Evolutionary conservation across 2,113 vertebrate species (phyloP), one percentile per base, ranked within the genome.

Genomic region (Copsychus sechellarum): DNA sequence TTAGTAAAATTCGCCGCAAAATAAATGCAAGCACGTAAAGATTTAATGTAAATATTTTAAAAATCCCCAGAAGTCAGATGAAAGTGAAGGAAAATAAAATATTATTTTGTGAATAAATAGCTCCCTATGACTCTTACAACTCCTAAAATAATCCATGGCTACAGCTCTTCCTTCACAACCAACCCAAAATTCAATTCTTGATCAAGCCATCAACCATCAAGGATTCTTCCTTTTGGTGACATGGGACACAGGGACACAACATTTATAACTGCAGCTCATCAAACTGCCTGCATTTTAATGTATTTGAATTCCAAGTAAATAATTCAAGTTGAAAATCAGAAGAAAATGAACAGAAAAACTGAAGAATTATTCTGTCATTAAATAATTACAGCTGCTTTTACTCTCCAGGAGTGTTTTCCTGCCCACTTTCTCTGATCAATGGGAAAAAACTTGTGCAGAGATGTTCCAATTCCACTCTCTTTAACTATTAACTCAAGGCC

Each of bases 401-500:
- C 40, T 60, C 45, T 33, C 33, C 36, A 22, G 42, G 61, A 48
- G 72, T 83, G 31, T 89, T 95, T 95, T 96, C 90, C 87, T 97
- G 88, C 90, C 40, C 31, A 58, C 72, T 92, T 93, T 53, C 86
- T 96, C 73, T 69, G 82, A 97, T 96, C 92, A 97, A 97, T 91
- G 65, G 67, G 85, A 77, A 95, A 90, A 95, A 92, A 48, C 45
- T 86, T 93, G 50, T 83, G 70, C 76, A 82, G 76, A 94, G 93
- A 86, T 92, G 65, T 93, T 88, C 82, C 86, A 97, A 97, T 95
- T 96, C 95, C 97, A 97, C 90, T 84, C 95, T 96, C 95, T 97
- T 96, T 97, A 98, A 97, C 73, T 33, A 97, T 98, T 98, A 98
- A 97, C 94, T 92, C 85, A 86, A 92, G 98, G 98, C 96, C 96